Conservation (phyloP, 2,113 vertebrate species). For the Cichladusa arquata region DNA sequence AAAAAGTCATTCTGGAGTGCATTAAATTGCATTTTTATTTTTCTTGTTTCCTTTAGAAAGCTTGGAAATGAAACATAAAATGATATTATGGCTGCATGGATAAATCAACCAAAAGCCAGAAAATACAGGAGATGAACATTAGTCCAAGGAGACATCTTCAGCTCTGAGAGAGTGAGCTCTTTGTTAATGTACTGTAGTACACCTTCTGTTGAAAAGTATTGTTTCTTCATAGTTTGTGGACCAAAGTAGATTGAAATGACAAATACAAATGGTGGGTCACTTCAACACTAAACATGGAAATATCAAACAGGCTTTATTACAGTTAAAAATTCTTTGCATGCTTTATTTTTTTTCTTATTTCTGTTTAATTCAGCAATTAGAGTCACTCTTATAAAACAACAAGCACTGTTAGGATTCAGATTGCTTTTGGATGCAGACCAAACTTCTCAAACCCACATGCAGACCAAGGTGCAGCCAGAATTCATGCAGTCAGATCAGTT, state of each 20-base stretch:
- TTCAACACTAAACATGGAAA: not conserved
- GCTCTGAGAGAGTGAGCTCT: not conserved
- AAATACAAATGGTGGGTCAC: not conserved
- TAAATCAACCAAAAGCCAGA: conserved; percentile 15
- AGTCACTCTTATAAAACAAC: not conserved
- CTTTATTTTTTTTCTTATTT: not conserved
- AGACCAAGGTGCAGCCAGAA: not conserved
- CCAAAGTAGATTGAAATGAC: not conserved
- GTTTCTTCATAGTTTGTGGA: not conserved
- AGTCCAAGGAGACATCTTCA: conserved; percentile 21
- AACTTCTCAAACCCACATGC: not conserved
- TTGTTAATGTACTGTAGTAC: not conserved
- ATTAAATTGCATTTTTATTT: conserved; percentile 23
- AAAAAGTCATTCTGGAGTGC: conserved; percentile 27
- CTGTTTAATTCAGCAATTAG: not conserved
- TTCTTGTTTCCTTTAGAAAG: conserved; percentile 34
- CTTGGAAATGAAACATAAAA: conserved; percentile 43
- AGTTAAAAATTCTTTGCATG: not conserved
- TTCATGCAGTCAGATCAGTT: not conserved
- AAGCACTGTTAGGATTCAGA: not conserved
- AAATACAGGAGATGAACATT: conserved; percentile 19
- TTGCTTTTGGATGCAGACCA: not conserved
- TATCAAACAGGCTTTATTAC: not conserved
- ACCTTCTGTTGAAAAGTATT: not conserved
- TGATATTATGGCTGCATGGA: not conserved